A percentile compares a stretch with the other conserved stretches of the same genome.
phyloP scores from a whole-genome alignment of 2,797 vertebrate genomes.

The Acridotheres tristis region DNA sequence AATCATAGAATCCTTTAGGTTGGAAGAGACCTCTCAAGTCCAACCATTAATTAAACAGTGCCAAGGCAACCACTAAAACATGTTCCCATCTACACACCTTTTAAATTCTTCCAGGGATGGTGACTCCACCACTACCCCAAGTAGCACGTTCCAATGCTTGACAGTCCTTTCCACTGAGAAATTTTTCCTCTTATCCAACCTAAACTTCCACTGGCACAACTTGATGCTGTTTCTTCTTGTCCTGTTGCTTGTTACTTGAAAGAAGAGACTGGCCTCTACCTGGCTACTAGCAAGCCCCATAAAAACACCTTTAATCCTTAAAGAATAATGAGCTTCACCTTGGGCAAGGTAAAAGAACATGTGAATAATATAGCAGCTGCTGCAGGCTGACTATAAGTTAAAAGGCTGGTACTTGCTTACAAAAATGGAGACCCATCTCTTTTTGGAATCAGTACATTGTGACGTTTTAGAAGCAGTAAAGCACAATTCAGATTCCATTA shows the following conservation, averaged over 20 bases:
- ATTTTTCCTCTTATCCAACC: background rate
- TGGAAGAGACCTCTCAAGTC: background rate
- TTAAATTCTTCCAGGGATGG: background rate
- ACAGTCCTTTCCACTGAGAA: background rate
- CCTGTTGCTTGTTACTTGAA: background rate
- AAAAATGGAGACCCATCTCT: background rate
- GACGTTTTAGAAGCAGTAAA: background rate
- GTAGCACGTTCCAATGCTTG: background rate
- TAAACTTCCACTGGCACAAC: background rate
- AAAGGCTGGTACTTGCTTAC: background rate
- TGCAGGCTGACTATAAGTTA: background rate
- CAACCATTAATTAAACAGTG: background rate
- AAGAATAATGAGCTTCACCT: background rate
- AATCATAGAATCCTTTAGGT: background rate
- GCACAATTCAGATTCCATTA: background rate
- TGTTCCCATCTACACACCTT: background rate
- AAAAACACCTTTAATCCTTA: background rate
- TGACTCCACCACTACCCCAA: background rate
- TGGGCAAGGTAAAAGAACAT: background rate
- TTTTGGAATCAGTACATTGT: background rate
- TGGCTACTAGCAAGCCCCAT: background rate
- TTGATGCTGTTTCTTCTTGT: background rate
- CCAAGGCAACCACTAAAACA: background rate
- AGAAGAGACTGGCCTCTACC: background rate
- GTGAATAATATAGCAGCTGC: background rate